These are phyloP conservation scores for Denticeps clupeoides DNA, from an alignment of 2,797 vertebrate genomes.

Conservation along the genomic window DNA sequence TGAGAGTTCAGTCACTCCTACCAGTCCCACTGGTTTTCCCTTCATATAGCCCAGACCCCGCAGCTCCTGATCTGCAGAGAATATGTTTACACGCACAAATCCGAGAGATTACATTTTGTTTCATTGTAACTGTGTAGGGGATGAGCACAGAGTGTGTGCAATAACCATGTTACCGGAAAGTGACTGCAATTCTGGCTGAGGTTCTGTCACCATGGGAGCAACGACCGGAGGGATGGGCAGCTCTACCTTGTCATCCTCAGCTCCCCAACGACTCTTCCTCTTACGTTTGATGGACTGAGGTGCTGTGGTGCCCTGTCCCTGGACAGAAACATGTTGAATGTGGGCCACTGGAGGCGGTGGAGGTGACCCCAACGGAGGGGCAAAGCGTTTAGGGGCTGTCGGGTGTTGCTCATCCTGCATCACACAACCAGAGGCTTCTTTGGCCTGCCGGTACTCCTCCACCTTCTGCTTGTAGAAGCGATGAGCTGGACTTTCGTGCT, in stretches of 20 bases:
- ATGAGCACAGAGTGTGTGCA: not conserved
- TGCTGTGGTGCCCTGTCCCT: conserved; percentile 8
- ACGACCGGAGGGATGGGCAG: conserved; percentile 55
- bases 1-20: conserved; percentile 73
- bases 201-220: conserved; percentile 34
- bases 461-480: conserved; percentile 78
- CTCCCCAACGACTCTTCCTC: conserved; percentile 93
- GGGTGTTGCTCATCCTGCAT: conserved; percentile 17
- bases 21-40: conserved; percentile 71
- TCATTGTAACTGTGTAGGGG: not conserved
- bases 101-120: too few relatives aligned
- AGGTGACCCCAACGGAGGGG: conserved; percentile 7
- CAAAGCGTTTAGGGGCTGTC: not conserved
- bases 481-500: conserved; percentile 74
- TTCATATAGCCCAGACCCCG: conserved; percentile 76
- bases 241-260: conserved; percentile 86
- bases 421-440: conserved; percentile 26
- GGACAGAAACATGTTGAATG: conserved; percentile 6
- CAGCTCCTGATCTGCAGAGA: conserved; percentile 66
- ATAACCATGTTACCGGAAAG: conserved; percentile 49
- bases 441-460: conserved; percentile 65
- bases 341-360: conserved; percentile 1
- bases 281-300: conserved; percentile 68
- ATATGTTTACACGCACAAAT: too few relatives aligned
- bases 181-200: conserved; percentile 37